Conservation (phyloP, 1,140 invertebrate species). For the Rhizoglyphus robini region DNA sequence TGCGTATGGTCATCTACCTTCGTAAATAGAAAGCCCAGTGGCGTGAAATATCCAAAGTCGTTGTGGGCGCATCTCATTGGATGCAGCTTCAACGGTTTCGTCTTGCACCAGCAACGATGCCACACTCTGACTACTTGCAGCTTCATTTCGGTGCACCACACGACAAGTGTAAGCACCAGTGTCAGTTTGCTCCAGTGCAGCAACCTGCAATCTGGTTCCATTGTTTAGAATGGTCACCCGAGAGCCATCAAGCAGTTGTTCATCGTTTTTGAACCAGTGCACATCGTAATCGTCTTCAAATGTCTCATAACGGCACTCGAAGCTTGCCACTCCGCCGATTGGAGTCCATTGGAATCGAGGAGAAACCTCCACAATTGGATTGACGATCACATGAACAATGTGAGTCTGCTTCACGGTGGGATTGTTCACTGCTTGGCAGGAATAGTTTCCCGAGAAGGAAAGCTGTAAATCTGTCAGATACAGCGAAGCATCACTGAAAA, state of each 20-base stretch:
- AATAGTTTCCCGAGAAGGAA: slow-evolving; percentile 63
- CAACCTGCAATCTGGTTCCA: slow-evolving; percentile 13
- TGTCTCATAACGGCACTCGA: slow-evolving; percentile 36
- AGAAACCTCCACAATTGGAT: slow-evolving; percentile 29
- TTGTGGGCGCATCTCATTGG: slow-evolving; percentile 63
- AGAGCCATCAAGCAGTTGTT: slow-evolving; percentile 38
- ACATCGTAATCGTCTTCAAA: slow-evolving; percentile 46
- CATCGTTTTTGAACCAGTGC: slow-evolving; percentile 58
- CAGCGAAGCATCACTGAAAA: slow-evolving; percentile 56
- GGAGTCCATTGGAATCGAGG: slow-evolving; percentile 21
- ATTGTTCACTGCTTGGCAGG: slow-evolving; percentile 58
- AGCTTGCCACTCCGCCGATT: slow-evolving; percentile 13
- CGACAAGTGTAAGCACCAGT: slow-evolving; percentile 18
- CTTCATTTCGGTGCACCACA: neutral
- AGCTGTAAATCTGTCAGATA: slow-evolving; percentile 59
- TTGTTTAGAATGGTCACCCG: slow-evolving; percentile 19
- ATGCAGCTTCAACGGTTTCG: slow-evolving; percentile 31
- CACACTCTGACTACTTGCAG: slow-evolving; percentile 16
- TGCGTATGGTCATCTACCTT: slow-evolving; percentile 2
- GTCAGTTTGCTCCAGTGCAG: slow-evolving; percentile 18
- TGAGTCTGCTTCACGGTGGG: slow-evolving; percentile 60
- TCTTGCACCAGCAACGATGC: slow-evolving; percentile 22
- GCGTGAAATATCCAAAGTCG: slow-evolving; percentile 38
- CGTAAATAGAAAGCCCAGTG: slow-evolving; percentile 19
- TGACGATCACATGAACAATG: slow-evolving; percentile 50